These are phyloP conservation scores for Ficedula albicollis DNA, from an alignment of 2,797 vertebrate genomes.

Conservation along the genomic window DNA sequence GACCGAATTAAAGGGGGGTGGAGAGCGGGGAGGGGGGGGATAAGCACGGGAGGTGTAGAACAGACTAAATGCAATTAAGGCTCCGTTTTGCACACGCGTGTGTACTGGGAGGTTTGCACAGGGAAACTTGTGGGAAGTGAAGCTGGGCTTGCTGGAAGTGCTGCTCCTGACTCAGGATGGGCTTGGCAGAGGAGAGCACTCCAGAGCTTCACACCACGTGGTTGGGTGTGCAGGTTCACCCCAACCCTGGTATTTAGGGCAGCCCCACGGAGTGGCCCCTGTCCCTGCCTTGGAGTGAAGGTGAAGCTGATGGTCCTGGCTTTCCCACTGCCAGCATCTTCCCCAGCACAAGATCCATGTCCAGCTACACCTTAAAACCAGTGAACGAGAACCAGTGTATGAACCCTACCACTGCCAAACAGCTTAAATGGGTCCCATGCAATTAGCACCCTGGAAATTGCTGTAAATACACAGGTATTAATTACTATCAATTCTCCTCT, in stretches of 20 bases:
- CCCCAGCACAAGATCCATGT: accelerated
- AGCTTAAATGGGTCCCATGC: neutral
- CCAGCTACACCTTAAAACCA: neutral
- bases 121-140: slow-evolving; percentile 17
- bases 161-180: neutral
- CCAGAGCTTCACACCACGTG: accelerated
- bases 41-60: neutral
- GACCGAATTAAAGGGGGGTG: slow-evolving; percentile 22
- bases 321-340: neutral
- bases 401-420: neutral
- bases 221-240: accelerated
- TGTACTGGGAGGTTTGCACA: neutral
- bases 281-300: accelerated
- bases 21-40: neutral
- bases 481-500: slow-evolving; percentile 63
- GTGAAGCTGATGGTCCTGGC: accelerated
- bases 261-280: accelerated
- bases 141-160: neutral
- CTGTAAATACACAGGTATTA: slow-evolving; percentile 69
- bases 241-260: neutral
- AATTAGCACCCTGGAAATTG: slow-evolving; percentile 64
- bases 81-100: neutral
- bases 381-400: neutral
- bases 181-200: neutral
- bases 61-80: neutral